These are phyloP conservation scores for Apomyelois bistriatella DNA, from an alignment of 2,888 invertebrate genomes.

Conservation along the genomic window DNA sequence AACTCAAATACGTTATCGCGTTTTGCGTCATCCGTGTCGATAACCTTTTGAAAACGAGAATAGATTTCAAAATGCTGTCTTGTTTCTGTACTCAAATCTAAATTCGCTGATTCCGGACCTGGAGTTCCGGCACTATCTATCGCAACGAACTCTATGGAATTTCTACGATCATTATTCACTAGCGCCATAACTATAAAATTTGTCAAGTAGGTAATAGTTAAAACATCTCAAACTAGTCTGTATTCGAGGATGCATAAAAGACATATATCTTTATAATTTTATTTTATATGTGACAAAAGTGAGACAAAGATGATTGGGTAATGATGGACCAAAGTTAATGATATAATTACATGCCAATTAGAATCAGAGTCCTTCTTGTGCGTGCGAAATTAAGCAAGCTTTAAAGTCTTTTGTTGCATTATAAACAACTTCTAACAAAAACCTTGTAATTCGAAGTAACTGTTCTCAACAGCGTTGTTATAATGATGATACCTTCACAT, in stretches of 20 bases:
- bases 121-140: slow-evolving; percentile 4
- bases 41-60: slow-evolving; percentile 7
- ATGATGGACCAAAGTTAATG: slow-evolving; percentile 45
- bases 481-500: slow-evolving; percentile 63
- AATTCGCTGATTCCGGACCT: slow-evolving; percentile 1
- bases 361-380: slow-evolving; percentile 55
- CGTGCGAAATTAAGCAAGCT: slow-evolving; percentile 73
- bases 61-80: background rate
- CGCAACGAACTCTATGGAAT: slow-evolving; percentile 7
- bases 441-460: slow-evolving; percentile 68
- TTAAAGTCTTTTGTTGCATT: slow-evolving; percentile 69
- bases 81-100: background rate
- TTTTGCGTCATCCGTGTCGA: slow-evolving; percentile 3
- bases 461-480: slow-evolving; percentile 55
- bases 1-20: background rate
- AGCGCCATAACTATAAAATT: background rate
- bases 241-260: background rate
- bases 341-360: slow-evolving; percentile 61
- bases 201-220: background rate
- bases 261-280: background rate
- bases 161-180: background rate
- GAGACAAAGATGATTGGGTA: slow-evolving; percentile 37
- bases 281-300: slow-evolving; percentile 11
- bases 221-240: background rate
- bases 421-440: slow-evolving; percentile 63